Evolutionary conservation across 1,140 invertebrate genomes (phyloP), one percentile per base, ranked within the genome.

Genomic region (Galleria mellonella): DNA sequence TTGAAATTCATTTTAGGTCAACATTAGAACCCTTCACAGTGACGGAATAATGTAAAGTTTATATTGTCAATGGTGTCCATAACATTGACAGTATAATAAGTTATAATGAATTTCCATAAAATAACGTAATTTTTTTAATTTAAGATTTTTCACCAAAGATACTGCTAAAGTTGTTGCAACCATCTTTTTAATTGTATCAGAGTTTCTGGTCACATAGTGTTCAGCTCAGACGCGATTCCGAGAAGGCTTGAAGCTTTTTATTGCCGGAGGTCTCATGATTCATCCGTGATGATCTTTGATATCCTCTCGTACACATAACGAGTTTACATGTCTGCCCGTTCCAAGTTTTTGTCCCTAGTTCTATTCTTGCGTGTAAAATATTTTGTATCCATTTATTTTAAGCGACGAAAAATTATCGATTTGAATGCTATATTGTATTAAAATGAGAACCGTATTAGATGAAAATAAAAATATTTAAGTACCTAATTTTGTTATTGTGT

Each of bases 231-330:
- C 48, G 55, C 51, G 40, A 6, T 75, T 75, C 72, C 55, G 41
- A 63, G 72, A 75, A 72, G 72, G 65, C 53, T 37, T 55, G 44
- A 23, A 44, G 49, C 38, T 56, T 57, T 68, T 71, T 67, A 64
- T 62, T 51, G 47, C 60, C 40, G 51, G 42, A 31, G 42, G 47
- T 37, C 43, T 32, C 61, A 61, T 75, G 66, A 72, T 72, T 72
- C 72, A 72, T 64, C 43, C 55, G 50, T 47, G 55, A 68, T 71
- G 57, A 67, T 72, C 53, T 64, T 41, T 74, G 68, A 72, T 75
- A 72, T 65, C 61, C 54, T 56, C 58, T 58, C 55, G 51, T 49
- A 30, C 46, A 30, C 46, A 43, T 58, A 56, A 55, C 62, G 53
- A 51, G 59, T 58, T 68, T 65, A 23, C 2, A 23, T 3, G 17